Base-by-base conservation (phyloP, 2,888 invertebrate species). In the Drosophila stalkeri region DNA sequence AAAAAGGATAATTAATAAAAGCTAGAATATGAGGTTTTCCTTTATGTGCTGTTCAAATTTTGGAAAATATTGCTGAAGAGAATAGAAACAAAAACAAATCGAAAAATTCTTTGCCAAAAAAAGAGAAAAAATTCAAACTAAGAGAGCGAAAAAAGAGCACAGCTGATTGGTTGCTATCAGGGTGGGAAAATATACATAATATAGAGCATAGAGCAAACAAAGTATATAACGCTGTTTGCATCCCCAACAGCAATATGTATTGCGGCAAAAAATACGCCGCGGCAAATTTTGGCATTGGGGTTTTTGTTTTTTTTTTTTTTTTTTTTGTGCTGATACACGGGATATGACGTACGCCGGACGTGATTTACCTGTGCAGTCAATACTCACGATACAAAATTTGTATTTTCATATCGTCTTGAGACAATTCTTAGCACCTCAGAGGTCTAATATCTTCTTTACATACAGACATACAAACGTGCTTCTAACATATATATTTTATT, bases 211-310 rank as follows among this genome's bases (percentile, higher is more conserved):
- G 27, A 31, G 18, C 11, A 35, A 35, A 20, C 20, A n/a, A 23
- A 44, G 77, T 72, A 72, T 16, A 72, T 51, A 84, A 75, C 72
- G 78, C 90, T 81, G 80, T 75, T 72, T 90, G 81, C 91, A 91
- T 90, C 91, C 91, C 90, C 91, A 91, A 89, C 72, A 90, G 90
- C 90, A 70, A 90, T 84, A 86, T 91, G 91, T 88, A 84, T 77
- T 81, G 82, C 69, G 90, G 91, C 86, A 73, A 79, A 74, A 74
- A 72, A 71, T 51, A 57, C 49, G 67, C 73, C 46, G 51, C 44
- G 64, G 54, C 57, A 55, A 70, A 62, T 59, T 67, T 64, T 51
- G 60, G 62, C 63, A 51, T 68, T 64, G 61, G 64, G 68, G 64
- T 43, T 55, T 56, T 27, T 43, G 37, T 20, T n/a, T n/a, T n/a